phyloP scores from a whole-genome alignment of 2,113 vertebrate species.

The Bungarus multicinctus region DNA sequence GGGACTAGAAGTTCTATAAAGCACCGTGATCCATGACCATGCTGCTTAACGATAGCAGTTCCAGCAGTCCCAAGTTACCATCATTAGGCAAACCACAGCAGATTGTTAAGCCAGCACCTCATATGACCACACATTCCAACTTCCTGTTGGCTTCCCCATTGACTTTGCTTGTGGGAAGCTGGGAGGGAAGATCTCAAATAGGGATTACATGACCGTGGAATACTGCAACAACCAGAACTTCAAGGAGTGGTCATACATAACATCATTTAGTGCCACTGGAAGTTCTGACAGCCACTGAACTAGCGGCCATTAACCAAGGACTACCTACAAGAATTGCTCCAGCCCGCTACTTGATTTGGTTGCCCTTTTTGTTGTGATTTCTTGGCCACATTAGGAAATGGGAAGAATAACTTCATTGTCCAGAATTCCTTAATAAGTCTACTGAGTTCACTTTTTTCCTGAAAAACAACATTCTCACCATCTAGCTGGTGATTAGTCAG shows the following conservation, averaged over 20 bases:
- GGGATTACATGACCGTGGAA: neutral
- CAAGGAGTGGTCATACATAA: neutral
- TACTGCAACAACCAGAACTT: neutral
- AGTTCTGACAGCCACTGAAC: neutral
- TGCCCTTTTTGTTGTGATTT: neutral
- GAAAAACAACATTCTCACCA: neutral
- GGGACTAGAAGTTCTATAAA: neutral
- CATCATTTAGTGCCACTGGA: neutral
- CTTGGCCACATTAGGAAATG: neutral
- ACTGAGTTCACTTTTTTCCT: neutral
- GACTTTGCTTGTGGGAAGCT: neutral
- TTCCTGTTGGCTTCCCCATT: neutral
- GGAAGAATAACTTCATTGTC: neutral
- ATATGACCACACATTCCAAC: neutral
- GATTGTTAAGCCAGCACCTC: neutral
- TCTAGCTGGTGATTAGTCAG: neutral
- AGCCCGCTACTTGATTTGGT: neutral
- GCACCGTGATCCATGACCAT: neutral
- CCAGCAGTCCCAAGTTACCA: neutral
- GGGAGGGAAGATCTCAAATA: neutral
- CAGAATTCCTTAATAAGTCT: neutral
- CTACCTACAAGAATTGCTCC: neutral
- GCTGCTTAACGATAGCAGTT: neutral
- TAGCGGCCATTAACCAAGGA: neutral
- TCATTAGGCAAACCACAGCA: neutral